A percentile compares a stretch with the other conserved stretches of the same genome.
These are phyloP conservation scores for Dicerorhinus sumatrensis DNA, from an alignment of 2,113 vertebrate species.

Conservation along the genomic window DNA sequence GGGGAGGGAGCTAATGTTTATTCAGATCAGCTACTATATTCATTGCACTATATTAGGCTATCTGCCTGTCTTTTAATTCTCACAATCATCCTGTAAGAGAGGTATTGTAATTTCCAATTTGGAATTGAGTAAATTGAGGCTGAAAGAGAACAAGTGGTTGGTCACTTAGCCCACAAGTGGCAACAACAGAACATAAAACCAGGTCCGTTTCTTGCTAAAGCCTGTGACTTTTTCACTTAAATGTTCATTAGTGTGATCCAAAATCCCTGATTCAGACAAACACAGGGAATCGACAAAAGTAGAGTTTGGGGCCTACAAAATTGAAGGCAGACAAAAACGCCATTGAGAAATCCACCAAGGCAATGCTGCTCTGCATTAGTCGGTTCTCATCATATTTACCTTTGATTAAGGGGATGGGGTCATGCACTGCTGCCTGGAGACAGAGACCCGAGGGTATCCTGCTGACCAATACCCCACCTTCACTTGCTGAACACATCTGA, in stretches of 20 bases:
- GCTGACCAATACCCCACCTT: neutral
- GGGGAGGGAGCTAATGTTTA: neutral
- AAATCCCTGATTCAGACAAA: neutral
- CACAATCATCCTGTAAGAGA: neutral
- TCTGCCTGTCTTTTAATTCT: neutral
- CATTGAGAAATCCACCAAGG: neutral
- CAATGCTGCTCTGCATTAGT: no score
- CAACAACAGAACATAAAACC: neutral
- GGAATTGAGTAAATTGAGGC: neutral
- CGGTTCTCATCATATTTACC: neutral
- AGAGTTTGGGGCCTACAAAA: neutral
- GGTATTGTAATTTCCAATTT: neutral
- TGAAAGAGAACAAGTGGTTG: neutral
- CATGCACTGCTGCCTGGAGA: neutral
- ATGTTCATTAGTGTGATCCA: neutral
- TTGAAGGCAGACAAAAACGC: neutral
- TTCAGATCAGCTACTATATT: neutral
- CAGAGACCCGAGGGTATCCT: neutral
- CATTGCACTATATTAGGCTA: neutral
- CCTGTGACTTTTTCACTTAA: neutral
- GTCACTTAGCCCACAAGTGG: neutral
- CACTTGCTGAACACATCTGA: neutral
- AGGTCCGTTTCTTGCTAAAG: neutral
- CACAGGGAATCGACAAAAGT: neutral
- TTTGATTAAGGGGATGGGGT: neutral